phyloP scores from a whole-genome alignment of 2,888 invertebrate genomes.

The Caenorhabditis sulstoni region DNA sequence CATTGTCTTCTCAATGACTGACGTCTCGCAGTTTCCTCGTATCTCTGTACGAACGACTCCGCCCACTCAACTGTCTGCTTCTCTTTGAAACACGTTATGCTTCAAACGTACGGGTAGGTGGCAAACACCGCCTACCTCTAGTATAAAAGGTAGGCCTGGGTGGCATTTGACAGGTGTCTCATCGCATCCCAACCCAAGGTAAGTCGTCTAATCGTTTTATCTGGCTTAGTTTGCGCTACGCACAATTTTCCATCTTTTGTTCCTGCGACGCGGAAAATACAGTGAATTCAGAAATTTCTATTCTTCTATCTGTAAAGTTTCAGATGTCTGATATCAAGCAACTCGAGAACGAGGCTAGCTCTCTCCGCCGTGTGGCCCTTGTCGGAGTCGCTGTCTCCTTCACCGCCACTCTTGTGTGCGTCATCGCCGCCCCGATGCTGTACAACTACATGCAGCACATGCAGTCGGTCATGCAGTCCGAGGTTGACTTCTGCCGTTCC shows the following conservation, averaged over 20 bases:
- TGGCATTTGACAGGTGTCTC: conserved; percentile 55
- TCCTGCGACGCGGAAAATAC: too few species aligned
- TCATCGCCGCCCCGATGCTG: conserved; percentile 71
- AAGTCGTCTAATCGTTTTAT: conserved; percentile 43
- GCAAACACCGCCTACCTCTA: conserved; percentile 55
- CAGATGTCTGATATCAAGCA: conserved; percentile 66
- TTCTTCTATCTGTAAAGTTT: conserved; percentile 7
- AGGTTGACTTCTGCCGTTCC: conserved; percentile 70
- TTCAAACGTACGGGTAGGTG: conserved; percentile 25
- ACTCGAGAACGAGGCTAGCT: conserved; percentile 67
- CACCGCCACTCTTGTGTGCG: conserved; percentile 70
- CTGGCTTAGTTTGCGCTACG: background rate
- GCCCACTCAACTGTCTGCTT: conserved; percentile 33
- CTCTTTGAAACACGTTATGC: conserved; percentile 17
- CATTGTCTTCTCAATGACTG: conserved; percentile 49
- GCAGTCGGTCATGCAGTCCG: conserved; percentile 70
- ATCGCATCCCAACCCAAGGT: conserved; percentile 53
- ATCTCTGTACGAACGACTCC: conserved; percentile 51
- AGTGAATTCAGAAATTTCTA: too few species aligned
- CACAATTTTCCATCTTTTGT: too few species aligned
- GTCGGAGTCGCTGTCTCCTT: conserved; percentile 71
- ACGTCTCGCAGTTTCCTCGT: conserved; percentile 44
- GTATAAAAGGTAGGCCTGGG: conserved; percentile 50
- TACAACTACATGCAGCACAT: conserved; percentile 78
- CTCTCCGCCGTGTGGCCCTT: conserved; percentile 70